phyloP scores from a whole-genome alignment of 2,113 vertebrate genomes.

The crab-eating macaque (Macaca fascicularis) region T2T-MFA8v1.1 NC_088386.1:105996001-105996500 shows the following conservation, averaged over 20 bases:
- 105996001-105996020: neutral
- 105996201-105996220: neutral
- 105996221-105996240: neutral
- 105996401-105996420: neutral
- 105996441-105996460: slow-evolving; percentile 11
- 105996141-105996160: neutral
- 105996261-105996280: neutral
- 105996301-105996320: neutral
- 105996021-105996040: neutral
- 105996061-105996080: neutral
- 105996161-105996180: neutral
- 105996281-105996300: neutral
- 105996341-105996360: neutral
- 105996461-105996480: slow-evolving; percentile 14
- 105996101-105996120: neutral
- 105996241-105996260: neutral
- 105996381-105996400: neutral
- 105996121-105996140: neutral
- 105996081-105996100: neutral
- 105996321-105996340: neutral
- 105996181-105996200: neutral
- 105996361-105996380: neutral
- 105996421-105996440: neutral
- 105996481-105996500: neutral
- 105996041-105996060: neutral